Base-by-base conservation (phyloP, 2,888 invertebrate genomes). In the Acanthosepion lycidas region DNA sequence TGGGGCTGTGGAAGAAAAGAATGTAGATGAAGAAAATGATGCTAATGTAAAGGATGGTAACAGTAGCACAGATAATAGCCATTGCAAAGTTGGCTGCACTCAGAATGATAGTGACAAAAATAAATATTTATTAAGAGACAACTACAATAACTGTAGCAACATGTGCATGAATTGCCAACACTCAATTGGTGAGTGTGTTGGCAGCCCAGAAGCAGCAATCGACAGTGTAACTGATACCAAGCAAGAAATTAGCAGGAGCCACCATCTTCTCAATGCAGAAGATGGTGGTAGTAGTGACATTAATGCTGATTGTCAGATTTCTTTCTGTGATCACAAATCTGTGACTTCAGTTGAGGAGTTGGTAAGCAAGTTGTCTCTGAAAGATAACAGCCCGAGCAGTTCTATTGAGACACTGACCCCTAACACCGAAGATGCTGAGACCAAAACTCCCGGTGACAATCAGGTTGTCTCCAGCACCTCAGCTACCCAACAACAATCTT, bases 101-200 rank as follows among this genome's bases (percentile, higher is more conserved):
- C 26, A 12, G 9, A 51, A n/a, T 26, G 51, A 92, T 20, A 49
- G 49, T 49, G 92, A 48, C n/a, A 92, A 92, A 49, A 48, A 28
- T 26, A 92, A 92, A 49, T 92, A 92, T 92, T 92, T 92, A 92
- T 92, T 92, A 51, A 48, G n/a, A 49, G 49, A 49, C 92, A 92
- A 92, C 28, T 48, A 92, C 28, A 15, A 91, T 91, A 42, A 23
- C 48, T 91, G 59, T 3, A 33, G 78, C 78, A 78, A 78, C n/a
- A 12, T 12, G 12, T n/a, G 78, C 78, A 33, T 92, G 51, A 51
- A 92, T 23, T 26, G 92, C 28, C 48, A 49, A n/a, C 92, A 92
- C n/a, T 92, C 92, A 15, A 51, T 92, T 23, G 49, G 92, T 12
- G 49, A 92, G 49, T 92, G 49, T 18, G 51, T 92, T 12, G 92